Evolutionary conservation across 2,888 invertebrate species (phyloP).

Genomic region (Eristalinus sepulchralis): DNA sequence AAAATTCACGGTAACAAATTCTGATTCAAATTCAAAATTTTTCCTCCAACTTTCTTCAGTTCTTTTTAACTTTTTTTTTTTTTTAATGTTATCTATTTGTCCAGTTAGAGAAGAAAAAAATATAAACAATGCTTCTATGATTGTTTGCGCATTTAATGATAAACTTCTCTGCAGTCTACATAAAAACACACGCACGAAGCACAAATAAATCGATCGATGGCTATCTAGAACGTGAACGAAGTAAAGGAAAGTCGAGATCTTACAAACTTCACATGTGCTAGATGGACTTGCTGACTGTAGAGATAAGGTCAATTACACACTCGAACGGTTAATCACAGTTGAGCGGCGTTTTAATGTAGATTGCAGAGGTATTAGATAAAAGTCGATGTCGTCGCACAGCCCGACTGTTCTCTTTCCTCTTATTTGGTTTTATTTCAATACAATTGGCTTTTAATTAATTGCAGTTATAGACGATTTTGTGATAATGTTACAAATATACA

Average conservation of each 20-base stretch:
- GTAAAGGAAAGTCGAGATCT: background rate
- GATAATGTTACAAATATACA: conserved; percentile 67
- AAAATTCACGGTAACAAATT: conserved; percentile 82
- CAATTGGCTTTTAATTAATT: conserved; percentile 69
- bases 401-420: conserved; percentile 33
- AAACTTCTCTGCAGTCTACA: conserved; percentile 66
- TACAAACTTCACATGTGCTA: background rate
- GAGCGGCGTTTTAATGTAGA: conserved; percentile 53
- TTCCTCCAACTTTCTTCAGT: conserved; percentile 52
- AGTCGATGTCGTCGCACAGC: background rate
- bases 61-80: conserved; percentile 73
- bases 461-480: conserved; percentile 66
- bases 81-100: conserved; percentile 43
- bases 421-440: conserved; percentile 63
- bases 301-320: background rate
- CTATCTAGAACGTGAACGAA: background rate
- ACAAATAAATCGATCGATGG: background rate
- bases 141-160: conserved; percentile 45
- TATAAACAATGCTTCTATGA: conserved; percentile 44
- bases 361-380: conserved; percentile 65
- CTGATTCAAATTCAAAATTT: conserved; percentile 74
- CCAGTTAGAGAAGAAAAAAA: conserved; percentile 35
- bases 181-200: conserved; percentile 9
- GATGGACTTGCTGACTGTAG: background rate
- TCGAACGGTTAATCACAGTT: background rate